Percentiles rank a stretch among this genome's conserved stretches.
Evolutionary conservation across 2,113 vertebrate species (phyloP).

Genomic region (Sclerurus mexicanus): DNA sequence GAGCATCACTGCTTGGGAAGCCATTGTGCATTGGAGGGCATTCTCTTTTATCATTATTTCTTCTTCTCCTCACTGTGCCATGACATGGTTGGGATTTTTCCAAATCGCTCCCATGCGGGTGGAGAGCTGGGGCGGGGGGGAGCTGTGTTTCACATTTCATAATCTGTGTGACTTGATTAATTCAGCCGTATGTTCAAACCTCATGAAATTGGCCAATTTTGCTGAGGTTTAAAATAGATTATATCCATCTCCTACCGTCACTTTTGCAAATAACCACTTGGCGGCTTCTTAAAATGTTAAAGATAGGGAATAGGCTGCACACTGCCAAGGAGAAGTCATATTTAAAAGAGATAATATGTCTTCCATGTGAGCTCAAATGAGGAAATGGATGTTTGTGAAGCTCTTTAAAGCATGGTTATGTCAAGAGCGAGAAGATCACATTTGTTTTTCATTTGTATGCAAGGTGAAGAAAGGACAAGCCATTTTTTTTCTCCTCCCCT

Average conservation of each 20-base stretch:
- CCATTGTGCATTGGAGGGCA: not conserved
- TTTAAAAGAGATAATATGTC: constrained; percentile 28
- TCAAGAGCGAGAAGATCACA: constrained; percentile 16
- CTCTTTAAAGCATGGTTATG: constrained; percentile 35
- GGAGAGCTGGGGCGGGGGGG: not conserved
- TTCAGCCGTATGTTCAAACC: not conserved
- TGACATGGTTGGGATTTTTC: not conserved
- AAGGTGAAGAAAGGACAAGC: constrained; percentile 20
- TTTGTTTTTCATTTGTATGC: constrained; percentile 36
- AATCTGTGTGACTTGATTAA: not conserved
- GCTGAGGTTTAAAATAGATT: constrained; percentile 30
- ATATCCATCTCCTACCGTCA: not conserved
- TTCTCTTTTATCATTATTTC: not conserved
- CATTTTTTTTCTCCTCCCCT: not conserved
- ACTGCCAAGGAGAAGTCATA: constrained; percentile 22
- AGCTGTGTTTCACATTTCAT: not conserved
- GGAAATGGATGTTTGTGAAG: constrained; percentile 20
- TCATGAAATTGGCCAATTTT: not conserved
- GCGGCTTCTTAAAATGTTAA: constrained; percentile 12
- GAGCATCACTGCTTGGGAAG: not conserved
- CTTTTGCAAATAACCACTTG: constrained; percentile 40
- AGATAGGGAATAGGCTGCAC: not conserved
- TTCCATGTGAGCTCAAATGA: constrained; percentile 23
- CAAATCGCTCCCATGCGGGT: not conserved
- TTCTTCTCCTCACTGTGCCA: accelerated